Conservation (phyloP, 2,888 invertebrate genomes). For the Blastobasis lacticolella region DNA sequence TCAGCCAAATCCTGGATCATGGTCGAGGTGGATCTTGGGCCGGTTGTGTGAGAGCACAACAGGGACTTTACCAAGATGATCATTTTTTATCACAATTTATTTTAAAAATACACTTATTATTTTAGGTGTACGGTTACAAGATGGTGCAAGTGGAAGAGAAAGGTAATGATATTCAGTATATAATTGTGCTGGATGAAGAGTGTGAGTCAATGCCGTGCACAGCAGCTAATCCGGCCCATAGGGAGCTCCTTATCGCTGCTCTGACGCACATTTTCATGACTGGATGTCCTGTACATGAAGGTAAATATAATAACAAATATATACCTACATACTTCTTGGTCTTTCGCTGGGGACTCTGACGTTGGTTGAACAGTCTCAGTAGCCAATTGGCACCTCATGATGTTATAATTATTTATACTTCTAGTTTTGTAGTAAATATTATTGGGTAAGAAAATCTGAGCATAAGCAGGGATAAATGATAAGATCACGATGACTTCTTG, state of each 20-base stretch:
- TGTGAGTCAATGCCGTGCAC: constrained; percentile 35
- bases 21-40: too few species aligned
- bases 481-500: too few species aligned
- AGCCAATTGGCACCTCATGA: not conserved
- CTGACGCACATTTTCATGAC: constrained; percentile 72
- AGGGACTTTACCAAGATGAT: too few species aligned
- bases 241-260: constrained; percentile 52
- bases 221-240: constrained; percentile 27
- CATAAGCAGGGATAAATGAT: too few species aligned
- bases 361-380: not conserved
- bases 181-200: constrained; percentile 39
- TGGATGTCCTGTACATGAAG: constrained; percentile 62
- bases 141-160: constrained; percentile 48
- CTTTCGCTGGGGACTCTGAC: not conserved
- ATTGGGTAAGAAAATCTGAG: too few species aligned
- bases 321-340: too few species aligned
- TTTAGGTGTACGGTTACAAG: constrained; percentile 68
- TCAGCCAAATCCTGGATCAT: too few species aligned
- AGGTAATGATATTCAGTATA: constrained; percentile 36
- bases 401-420: not conserved
- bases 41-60: too few species aligned
- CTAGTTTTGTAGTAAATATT: too few species aligned
- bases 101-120: constrained; percentile 1
- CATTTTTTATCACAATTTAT: too few species aligned
- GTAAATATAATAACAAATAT: constrained; percentile 25